Conservation (phyloP, 1,140 invertebrate genomes). For the Subanguina moxae region DNA sequence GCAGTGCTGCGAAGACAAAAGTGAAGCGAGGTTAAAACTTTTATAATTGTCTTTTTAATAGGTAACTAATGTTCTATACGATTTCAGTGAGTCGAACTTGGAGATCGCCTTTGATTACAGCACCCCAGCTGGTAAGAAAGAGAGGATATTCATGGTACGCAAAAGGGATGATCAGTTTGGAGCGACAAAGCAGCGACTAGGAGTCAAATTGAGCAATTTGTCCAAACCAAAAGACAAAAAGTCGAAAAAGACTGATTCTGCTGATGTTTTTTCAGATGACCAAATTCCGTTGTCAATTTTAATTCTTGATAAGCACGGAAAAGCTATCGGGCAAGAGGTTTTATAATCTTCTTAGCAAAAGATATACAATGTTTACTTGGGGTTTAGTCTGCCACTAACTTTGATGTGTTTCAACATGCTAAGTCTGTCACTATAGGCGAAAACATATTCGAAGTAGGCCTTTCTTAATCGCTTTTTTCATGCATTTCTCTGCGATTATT, state of each 20-base stretch:
- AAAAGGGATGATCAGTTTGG: not conserved
- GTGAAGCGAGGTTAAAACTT: no score
- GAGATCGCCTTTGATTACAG: not conserved
- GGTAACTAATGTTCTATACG: no score
- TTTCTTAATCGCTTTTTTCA: not conserved
- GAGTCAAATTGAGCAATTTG: not conserved
- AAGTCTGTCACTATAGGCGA: not conserved
- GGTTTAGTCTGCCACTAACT: not conserved
- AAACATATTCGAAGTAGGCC: no score
- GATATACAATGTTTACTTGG: no score
- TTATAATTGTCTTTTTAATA: no score
- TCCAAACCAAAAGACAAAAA: not conserved
- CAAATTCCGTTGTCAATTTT: no score
- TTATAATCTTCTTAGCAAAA: no score
- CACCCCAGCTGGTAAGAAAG: not conserved
- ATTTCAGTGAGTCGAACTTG: not conserved
- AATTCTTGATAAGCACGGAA: no score
- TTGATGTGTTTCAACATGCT: not conserved
- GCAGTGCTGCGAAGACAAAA: no score
- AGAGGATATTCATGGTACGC: not conserved
- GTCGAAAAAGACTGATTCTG: not conserved
- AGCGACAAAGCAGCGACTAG: not conserved
- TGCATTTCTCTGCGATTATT: not conserved
- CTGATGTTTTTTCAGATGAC: no score
- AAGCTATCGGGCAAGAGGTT: no score